A percentile compares a stretch with the other conserved stretches of the same genome.
Conservation (phyloP, 2,113 vertebrate species). For the Pseudopipra pipra region DNA sequence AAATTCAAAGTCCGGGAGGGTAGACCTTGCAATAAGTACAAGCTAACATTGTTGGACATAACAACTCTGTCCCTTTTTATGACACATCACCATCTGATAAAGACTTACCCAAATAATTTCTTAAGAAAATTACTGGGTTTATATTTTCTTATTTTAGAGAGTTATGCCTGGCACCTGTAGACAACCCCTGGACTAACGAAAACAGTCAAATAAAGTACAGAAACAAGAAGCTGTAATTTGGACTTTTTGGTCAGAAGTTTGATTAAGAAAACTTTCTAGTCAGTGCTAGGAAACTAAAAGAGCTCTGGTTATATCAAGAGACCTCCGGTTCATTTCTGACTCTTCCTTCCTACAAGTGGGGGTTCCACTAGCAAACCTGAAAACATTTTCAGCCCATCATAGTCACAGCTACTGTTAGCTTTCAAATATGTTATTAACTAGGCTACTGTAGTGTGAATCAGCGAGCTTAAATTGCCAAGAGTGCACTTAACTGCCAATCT, state of each 20-base stretch:
- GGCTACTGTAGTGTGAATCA: background rate
- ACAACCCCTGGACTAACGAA: background rate
- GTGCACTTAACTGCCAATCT: background rate
- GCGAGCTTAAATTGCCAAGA: background rate
- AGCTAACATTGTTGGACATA: fast-evolving
- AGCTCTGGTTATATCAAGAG: background rate
- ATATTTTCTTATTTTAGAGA: background rate
- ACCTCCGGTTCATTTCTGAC: background rate
- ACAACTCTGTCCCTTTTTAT: background rate
- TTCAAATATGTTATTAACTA: background rate
- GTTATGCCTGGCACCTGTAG: background rate
- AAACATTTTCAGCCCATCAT: background rate
- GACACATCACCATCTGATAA: background rate
- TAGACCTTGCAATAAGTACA: background rate
- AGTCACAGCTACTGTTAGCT: background rate
- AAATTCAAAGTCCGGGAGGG: background rate
- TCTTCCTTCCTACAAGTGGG: background rate
- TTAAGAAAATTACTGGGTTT: background rate
- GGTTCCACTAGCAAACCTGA: background rate
- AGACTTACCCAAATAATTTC: background rate
- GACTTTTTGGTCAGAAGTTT: background rate
- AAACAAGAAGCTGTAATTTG: background rate
- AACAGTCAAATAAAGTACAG: background rate
- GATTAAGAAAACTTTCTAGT: background rate
- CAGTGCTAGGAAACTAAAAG: background rate